Evolutionary conservation across 1,140 invertebrate species (phyloP), one percentile per base, ranked within the genome.

Genomic region (Thrips palmi): DNA sequence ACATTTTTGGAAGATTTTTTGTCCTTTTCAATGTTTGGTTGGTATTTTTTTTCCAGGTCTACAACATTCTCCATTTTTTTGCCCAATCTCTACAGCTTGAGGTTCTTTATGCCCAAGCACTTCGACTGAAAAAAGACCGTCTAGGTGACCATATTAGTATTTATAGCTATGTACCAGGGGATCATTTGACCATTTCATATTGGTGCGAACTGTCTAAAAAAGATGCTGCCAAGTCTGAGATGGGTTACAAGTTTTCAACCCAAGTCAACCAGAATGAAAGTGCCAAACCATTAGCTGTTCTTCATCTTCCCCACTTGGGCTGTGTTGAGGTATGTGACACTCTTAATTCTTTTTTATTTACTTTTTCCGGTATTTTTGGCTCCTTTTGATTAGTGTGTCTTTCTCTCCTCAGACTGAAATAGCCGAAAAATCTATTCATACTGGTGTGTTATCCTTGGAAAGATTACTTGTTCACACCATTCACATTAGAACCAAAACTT

Each of bases 61-160:
- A 89, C 55, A 75, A 74, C 46, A 79, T 79, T 47, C 62, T 97
- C 21, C 87, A 96, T 54, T 84, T 79, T 47, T 97, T 97, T 57
- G 94, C 89, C 51, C 85, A 93, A 54, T 88, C 86, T 0, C 60
- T 97, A 12, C 92, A 97, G 54, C 54, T 98, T 7, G 92, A 97
- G 67, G 70, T 97, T 14, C 59, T 98, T 0, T 91, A 93, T 54
- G 91, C 88, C 10, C 93, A 98, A 62, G 88, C 89, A 2, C 58
- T 86, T 40, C 64, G 87, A 30, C 58, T 97, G 22, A 87, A 84
- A 49, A 65, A 79, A 36, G 87, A 93, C 52, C 65, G 91, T 17
- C 59, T 97, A 7, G 84, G 88, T 30, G 80, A 86, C 47, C 84
- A 89, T 52, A 77, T 97, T 33, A 74, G 79, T 46, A 83, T 97